These are phyloP conservation scores for Pogonocherus hispidulus DNA, from an alignment of 2,888 invertebrate genomes.

Conservation along the genomic window DNA sequence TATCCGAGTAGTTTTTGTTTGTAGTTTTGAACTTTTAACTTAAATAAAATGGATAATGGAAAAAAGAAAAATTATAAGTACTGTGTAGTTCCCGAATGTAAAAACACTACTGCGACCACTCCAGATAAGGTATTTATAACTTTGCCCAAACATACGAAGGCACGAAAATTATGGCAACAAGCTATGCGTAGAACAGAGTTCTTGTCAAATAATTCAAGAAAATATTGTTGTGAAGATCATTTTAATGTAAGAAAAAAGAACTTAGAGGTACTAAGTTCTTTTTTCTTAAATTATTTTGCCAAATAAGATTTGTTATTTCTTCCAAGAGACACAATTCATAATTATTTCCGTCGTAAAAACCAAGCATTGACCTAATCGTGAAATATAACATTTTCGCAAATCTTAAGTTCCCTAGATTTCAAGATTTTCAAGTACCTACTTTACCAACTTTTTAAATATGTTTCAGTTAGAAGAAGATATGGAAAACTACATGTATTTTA, in stretches of 20 bases:
- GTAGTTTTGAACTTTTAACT: too few relatives aligned
- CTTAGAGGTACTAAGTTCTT: too few relatives aligned
- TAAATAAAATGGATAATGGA: too few relatives aligned
- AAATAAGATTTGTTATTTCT: too few relatives aligned
- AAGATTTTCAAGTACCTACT: too few relatives aligned
- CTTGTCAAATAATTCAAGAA: neutral
- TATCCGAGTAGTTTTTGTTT: too few relatives aligned
- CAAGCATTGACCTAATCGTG: too few relatives aligned
- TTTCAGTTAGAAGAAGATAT: constrained; percentile 3
- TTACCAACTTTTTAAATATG: too few relatives aligned
- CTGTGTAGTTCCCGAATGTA: neutral
- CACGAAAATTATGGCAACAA: neutral
- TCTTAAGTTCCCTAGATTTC: too few relatives aligned
- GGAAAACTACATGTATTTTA: constrained; percentile 5
- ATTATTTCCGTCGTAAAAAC: neutral
- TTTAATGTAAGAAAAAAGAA: constrained; percentile 28
- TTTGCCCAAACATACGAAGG: neutral
- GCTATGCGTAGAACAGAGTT: neutral
- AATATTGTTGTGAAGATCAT: neutral
- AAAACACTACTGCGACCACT: neutral
- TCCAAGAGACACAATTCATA: neutral
- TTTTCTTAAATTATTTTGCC: too few relatives aligned
- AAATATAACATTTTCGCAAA: neutral
- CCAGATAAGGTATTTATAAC: neutral
- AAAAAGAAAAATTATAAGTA: too few relatives aligned